These are phyloP conservation scores for Pararge aegeria DNA, from an alignment of 1,140 invertebrate genomes.

Conservation along the genomic window DNA sequence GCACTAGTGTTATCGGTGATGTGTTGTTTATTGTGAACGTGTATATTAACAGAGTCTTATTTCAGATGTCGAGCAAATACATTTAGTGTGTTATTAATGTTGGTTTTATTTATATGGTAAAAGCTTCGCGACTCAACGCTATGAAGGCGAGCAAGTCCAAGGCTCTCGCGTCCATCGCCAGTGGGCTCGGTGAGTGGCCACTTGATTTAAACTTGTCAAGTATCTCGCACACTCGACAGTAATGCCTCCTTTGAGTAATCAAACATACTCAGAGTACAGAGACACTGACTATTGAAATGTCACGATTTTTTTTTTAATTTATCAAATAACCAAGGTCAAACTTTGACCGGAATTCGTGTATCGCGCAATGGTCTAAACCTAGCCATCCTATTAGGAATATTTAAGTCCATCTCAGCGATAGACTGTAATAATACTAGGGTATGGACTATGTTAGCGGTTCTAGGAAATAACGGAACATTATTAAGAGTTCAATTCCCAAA, in stretches of 20 bases:
- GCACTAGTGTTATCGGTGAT: slow-evolving; percentile 50
- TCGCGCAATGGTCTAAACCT: too few species aligned
- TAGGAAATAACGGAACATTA: too few species aligned
- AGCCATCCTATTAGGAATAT: too few species aligned
- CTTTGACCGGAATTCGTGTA: too few species aligned
- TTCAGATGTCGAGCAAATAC: slow-evolving; percentile 75
- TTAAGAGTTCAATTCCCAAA: too few species aligned
- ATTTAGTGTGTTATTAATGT: slow-evolving; percentile 75
- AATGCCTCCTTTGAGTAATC: not conserved
- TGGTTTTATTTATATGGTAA: slow-evolving; percentile 81
- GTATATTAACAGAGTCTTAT: slow-evolving; percentile 70
- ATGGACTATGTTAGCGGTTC: too few species aligned
- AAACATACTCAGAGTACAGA: too few species aligned
- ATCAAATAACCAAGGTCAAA: too few species aligned
- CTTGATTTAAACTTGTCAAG: not conserved
- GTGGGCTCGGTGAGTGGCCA: slow-evolving; percentile 73
- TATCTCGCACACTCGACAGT: slow-evolving; percentile 10
- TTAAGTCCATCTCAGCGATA: too few species aligned
- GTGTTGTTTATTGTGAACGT: slow-evolving; percentile 48
- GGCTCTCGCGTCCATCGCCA: slow-evolving; percentile 78
- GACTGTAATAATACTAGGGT: too few species aligned
- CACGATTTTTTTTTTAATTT: too few species aligned
- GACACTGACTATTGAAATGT: too few species aligned
- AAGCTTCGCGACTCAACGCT: slow-evolving; percentile 78
- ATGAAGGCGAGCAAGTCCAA: slow-evolving; percentile 78